A percentile compares a stretch with the other conserved stretches of the same genome.
These are phyloP conservation scores for Pseudomyrmex concolor DNA, from an alignment of 1,140 invertebrate genomes.

Conservation along the genomic window DNA sequence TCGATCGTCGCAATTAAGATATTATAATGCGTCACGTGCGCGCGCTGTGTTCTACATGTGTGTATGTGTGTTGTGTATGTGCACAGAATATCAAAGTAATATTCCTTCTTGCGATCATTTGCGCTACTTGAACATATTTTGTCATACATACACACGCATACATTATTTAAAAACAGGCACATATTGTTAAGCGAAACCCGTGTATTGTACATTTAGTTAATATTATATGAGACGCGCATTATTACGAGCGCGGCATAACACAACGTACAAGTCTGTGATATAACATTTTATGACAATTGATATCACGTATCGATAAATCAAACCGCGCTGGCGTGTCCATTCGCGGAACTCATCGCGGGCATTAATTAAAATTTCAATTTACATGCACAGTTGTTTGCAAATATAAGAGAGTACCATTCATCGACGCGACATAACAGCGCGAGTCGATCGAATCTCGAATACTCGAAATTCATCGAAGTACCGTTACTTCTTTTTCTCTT, in stretches of 20 bases:
- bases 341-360: constrained; percentile 1
- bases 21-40: neutral
- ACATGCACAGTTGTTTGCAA: constrained; percentile 12
- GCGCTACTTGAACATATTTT: too few relatives aligned
- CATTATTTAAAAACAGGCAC: too few relatives aligned
- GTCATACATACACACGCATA: too few relatives aligned
- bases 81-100: too few relatives aligned
- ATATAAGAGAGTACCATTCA: constrained; percentile 34
- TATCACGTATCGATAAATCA: constrained; percentile 49
- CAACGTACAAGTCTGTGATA: neutral
- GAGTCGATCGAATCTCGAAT: neutral
- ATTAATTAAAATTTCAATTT: constrained; percentile 56
- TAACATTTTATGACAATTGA: constrained; percentile 47
- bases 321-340: neutral
- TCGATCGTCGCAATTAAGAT: constrained; percentile 6
- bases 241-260: neutral
- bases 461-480: too few relatives aligned
- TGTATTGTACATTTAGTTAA: constrained; percentile 28
- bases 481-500: too few relatives aligned
- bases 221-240: constrained; percentile 14
- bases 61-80: too few relatives aligned
- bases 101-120: too few relatives aligned
- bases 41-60: too few relatives aligned
- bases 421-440: neutral
- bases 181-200: constrained; percentile 21